Evolutionary conservation across 2,888 invertebrate genomes (phyloP).

Genomic region (Lordiphosa fenestrarum): DNA sequence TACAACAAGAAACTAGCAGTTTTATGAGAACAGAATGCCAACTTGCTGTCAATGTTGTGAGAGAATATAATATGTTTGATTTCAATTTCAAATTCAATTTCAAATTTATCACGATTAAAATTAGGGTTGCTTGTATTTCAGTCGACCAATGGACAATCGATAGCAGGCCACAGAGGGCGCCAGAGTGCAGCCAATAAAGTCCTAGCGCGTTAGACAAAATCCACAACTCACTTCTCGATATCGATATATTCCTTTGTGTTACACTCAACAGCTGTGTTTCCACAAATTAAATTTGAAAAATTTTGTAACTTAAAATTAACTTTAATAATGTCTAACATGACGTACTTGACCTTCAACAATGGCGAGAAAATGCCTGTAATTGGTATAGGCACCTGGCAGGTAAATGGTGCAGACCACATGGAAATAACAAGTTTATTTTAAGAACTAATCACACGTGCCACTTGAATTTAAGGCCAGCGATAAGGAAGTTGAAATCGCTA

Average conservation of each 20-base stretch:
- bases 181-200: too few species aligned
- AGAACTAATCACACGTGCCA: too few species aligned
- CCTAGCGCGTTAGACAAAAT: too few species aligned
- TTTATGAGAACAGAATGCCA: too few species aligned
- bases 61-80: too few species aligned
- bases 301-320: slow-evolving; percentile 8
- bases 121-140: too few species aligned
- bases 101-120: too few species aligned
- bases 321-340: slow-evolving; percentile 1
- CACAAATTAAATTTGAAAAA: not conserved
- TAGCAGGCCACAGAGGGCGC: not conserved
- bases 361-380: slow-evolving; percentile 7
- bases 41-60: too few species aligned
- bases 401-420: not conserved
- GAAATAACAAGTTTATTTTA: not conserved
- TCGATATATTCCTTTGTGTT: not conserved
- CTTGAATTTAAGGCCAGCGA: slow-evolving; percentile 83
- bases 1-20: too few species aligned
- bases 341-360: slow-evolving; percentile 2
- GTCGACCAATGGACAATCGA: too few species aligned
- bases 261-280: not conserved
- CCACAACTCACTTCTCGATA: not conserved
- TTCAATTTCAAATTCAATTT: too few species aligned
- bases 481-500: slow-evolving; percentile 84
- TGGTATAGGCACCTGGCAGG: slow-evolving; percentile 7